Base-by-base conservation (phyloP, 2,113 vertebrate species). In the Vulpes ferrilata region DNA sequence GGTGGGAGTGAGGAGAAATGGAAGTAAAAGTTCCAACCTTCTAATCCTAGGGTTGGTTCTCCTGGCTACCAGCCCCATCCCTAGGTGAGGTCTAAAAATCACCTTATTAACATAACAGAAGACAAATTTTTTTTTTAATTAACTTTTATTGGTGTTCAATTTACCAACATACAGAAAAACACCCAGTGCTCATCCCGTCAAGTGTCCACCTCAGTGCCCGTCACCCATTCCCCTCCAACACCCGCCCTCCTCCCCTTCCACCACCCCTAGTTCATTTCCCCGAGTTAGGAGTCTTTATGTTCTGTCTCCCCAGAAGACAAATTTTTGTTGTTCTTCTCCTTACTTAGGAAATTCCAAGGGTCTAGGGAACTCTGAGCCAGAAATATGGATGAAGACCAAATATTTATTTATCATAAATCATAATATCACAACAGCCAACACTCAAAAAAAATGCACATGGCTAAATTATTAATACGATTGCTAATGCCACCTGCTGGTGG, bases 401-500 rank as follows among this genome's bases (percentile, higher is more conserved):
- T 74, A 43, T 8, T 22, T 86, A 32, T 60, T 48, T 93, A 65
- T 65, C 57, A 19, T 43, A 67, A 86, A 57, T 86, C 71, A 65
- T 48, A 86, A 7, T 27, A 78, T 51, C 60, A 78, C 88, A 51
- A 51, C 7, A 62, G 25, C 17, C 19, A 95, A 48, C 25, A 67
- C 82, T 76, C 11, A 23, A 43, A 64, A 67, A 89, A 35, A 92
- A 76, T 27, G 30, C 60, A 38, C 35, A 23, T 13, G 2, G n/a
- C 43, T 55, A 30, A 87, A 65, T 35, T 10, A 82, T 11, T 78
- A 43, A 67, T 27, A 19, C 64, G n/a, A 88, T 22, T 80, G 43
- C 35, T 83, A 57, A 64, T 87, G 95, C 87, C 95, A 95, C 89
- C 95, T 97, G 30, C 67, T 92, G 96, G 97, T 84, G 38, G 27